Conservation (phyloP, 1,140 invertebrate species). For the Apis cerana region DNA sequence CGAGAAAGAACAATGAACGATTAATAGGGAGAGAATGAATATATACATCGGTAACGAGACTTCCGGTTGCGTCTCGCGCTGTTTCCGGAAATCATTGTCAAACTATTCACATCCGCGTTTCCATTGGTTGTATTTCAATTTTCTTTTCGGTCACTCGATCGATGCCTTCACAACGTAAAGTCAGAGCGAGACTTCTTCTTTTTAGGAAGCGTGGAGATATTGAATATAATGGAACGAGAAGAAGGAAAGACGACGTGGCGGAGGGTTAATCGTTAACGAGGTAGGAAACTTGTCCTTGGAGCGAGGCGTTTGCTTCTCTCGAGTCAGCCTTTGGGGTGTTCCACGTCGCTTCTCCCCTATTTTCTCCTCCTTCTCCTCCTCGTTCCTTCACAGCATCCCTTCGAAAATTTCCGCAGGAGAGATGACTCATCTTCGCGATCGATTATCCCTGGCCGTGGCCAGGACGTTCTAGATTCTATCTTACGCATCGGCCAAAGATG, state of each 20-base stretch:
- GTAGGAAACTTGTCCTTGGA: conserved; percentile 18
- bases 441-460: conserved; percentile 58
- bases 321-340: conserved; percentile 41
- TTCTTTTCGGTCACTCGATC: not conserved
- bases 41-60: not conserved
- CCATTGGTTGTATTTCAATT: not conserved
- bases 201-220: not conserved
- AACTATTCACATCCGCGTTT: conserved; percentile 4
- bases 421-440: conserved; percentile 67
- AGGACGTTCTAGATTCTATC: conserved; percentile 40
- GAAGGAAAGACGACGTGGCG: not conserved
- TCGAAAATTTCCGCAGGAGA: conserved; percentile 57
- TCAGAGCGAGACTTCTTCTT: too few species aligned
- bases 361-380: not conserved
- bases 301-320: not conserved
- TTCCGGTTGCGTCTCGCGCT: conserved; percentile 7
- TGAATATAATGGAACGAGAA: not conserved
- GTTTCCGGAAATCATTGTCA: conserved; percentile 33
- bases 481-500: not conserved
- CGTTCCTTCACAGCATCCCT: conserved; percentile 33
- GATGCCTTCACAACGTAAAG: not conserved
- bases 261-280: conserved; percentile 34
- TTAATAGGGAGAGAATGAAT: conserved; percentile 33
- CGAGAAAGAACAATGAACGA: conserved; percentile 38
- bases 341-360: conserved; percentile 25